Evolutionary conservation across 2,113 vertebrate genomes (phyloP), one percentile per base, ranked within the genome.

Genomic region (Vimba vimba): DNA sequence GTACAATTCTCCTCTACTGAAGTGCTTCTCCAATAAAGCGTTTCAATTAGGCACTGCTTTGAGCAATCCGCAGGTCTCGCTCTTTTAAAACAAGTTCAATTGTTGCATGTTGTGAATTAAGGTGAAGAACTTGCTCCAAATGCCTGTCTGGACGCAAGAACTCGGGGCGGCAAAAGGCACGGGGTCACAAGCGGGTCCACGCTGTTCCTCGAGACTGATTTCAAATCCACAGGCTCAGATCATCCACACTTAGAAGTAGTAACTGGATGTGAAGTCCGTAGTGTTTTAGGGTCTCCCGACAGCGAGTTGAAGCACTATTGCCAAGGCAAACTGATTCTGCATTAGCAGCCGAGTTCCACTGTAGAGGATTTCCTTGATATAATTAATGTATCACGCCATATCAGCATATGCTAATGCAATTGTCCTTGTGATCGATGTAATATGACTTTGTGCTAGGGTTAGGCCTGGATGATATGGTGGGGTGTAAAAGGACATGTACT

Each of bases 401-500:
- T 79, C 21, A 9, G 59, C 23, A 43, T 79, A 45, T 8, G 27
- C 36, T 19, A 79, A 17, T 21, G 0, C 33, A 27, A 19, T 9
- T 62, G 78, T 33, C 80, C 30, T 23, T 83, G 81, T 73, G 66
- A 68, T n/a, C 1, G 45, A 10, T 82, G 10, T 55, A 6, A 50
- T 50, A 4, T 80, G 59, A 64, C 36, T 45, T 82, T 69, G 60
- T 82, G 80, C 78, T 64, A 52, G 45, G 43, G 19, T 69, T 50
- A 36, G 64, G 64, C 11, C 27, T 55, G 13, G 80, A 23, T 50
- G 73, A 64, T 50, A 59, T 2, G 39, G 55, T 50, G 55, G 39
- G 23, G 43, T 21, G 33, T 39, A 30, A 36, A 66, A 83, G 57
- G 0, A 2, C 64, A 17, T 50, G 62, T 15, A 71, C 86, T 99